Percentiles rank a stretch among this genome's conserved stretches.
Evolutionary conservation across 2,113 vertebrate species (phyloP).

Genomic region (Manacus vitellinus): DNA sequence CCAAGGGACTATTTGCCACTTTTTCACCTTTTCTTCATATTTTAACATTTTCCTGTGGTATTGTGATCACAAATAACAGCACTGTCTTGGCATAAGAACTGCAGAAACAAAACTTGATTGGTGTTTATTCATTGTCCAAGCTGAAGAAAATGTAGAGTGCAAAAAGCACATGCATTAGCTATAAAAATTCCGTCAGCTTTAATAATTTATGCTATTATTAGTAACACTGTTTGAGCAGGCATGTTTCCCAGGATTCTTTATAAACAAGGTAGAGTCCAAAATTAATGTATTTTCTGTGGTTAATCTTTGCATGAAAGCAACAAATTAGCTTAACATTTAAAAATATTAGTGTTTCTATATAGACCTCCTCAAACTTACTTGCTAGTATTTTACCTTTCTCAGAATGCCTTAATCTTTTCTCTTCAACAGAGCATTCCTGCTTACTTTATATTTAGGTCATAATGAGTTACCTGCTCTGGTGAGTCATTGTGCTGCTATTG

Average conservation of each 20-base stretch:
- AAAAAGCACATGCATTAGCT: background rate
- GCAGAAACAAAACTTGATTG: background rate
- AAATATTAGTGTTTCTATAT: background rate
- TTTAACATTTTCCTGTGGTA: background rate
- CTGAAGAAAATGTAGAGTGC: background rate
- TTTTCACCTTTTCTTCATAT: background rate
- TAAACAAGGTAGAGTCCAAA: background rate
- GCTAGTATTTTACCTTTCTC: background rate
- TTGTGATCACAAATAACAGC: background rate
- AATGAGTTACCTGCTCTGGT: slow-evolving; percentile 36
- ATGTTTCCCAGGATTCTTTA: background rate
- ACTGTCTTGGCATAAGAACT: background rate
- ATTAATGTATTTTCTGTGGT: background rate
- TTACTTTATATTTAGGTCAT: slow-evolving; percentile 35
- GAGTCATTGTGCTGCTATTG: slow-evolving; percentile 28
- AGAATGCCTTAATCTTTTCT: background rate
- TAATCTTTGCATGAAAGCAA: background rate
- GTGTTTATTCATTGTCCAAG: background rate
- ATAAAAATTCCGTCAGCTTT: slow-evolving; percentile 20
- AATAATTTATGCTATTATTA: slow-evolving; percentile 47
- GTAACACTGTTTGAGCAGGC: slow-evolving; percentile 15
- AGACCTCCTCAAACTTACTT: background rate
- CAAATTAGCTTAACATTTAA: background rate
- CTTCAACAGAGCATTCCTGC: background rate
- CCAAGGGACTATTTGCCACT: background rate